Base-by-base conservation (phyloP, 2,888 invertebrate species). In the Ornithoptera alexandrae region DNA sequence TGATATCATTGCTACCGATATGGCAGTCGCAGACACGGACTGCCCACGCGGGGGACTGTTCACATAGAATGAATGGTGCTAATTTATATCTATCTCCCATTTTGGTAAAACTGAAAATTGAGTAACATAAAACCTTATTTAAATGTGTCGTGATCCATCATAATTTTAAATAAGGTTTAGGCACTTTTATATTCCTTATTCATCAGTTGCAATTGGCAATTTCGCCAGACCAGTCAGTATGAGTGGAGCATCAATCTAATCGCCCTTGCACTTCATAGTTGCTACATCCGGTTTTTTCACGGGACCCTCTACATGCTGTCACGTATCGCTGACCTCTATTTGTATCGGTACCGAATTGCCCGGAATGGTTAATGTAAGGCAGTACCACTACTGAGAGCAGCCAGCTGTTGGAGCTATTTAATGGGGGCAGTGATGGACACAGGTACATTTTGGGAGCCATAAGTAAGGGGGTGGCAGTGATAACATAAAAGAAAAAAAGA, bases 231-330 rank as follows among this genome's bases (percentile, higher is more conserved):
- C 20, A 36, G 17, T 63, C 22, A n/a, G 60, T 56, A 56, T 68
- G 60, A 15, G 30, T 39, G 3, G 62, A 62, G 71, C 68, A 75
- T 69, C 71, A 69, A 65, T 59, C 61, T 59, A 71, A 71, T 68
- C 74, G 77, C 78, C 78, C 79, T 78, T 79, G 78, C 78, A 78
- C 78, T 78, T 76, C 73, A 75, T 69, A 68, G 59, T 56, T 66
- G 72, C 64, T 65, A 73, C 73, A 78, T 78, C 79, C 78, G 76
- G 78, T 59, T 73, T 75, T 75, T 78, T 75, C 71, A 76, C 62
- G 63, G 70, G 30, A 50, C 74, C 71, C 72, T 74, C 77, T 78
- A 78, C 75, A 78, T 74, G 62, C 57, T 72, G 77, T 78, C 76
- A 79, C 77, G 77, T 73, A 65, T 72, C 46, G 65, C 59, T 69